These are phyloP conservation scores for Morus bassanus DNA, from an alignment of 2,797 vertebrate genomes.

Conservation along the genomic window DNA sequence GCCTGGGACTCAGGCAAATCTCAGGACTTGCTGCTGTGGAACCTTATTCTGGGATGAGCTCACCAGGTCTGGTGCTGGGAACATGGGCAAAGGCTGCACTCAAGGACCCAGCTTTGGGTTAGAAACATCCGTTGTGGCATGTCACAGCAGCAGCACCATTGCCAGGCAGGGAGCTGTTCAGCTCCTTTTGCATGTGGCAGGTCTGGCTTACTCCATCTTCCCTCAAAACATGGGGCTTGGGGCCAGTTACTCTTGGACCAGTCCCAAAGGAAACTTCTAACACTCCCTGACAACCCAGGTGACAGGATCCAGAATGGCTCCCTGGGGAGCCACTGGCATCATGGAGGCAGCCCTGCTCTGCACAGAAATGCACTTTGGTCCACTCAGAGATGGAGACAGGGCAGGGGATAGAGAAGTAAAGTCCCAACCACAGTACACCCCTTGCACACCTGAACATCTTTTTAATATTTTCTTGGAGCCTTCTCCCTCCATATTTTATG, in stretches of 20 bases:
- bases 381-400: neutral
- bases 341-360: neutral
- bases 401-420: neutral
- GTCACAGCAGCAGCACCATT: neutral
- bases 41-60: neutral
- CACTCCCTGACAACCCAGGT: neutral
- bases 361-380: rapidly evolving
- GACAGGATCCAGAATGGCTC: neutral
- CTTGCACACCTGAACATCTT: neutral
- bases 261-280: neutral
- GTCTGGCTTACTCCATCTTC: neutral
- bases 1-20: neutral
- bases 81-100: neutral
- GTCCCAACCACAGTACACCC: neutral
- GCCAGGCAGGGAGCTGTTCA: neutral
- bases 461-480: neutral
- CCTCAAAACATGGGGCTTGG: neutral
- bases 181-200: neutral
- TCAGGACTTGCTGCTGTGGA: neutral
- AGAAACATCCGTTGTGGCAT: rapidly evolving
- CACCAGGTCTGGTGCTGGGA: neutral
- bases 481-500: neutral
- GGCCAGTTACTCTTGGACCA: neutral
- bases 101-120: neutral
- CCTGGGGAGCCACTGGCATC: neutral